Evolutionary conservation across 2,797 vertebrate genomes (phyloP).

Genomic region (Pangasius macronema): DNA sequence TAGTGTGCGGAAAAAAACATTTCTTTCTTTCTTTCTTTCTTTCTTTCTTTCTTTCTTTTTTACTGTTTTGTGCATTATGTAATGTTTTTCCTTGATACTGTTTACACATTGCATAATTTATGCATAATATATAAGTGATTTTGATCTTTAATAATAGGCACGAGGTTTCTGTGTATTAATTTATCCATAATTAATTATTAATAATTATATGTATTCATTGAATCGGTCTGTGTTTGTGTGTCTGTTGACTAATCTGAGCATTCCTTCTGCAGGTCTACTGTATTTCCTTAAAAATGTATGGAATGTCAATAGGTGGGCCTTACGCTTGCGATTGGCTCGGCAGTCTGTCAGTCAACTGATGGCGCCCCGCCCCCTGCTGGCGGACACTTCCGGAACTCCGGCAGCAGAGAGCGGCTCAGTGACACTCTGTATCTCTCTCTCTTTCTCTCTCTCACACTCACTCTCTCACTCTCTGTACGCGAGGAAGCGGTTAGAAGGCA

Average conservation of each 20-base stretch:
- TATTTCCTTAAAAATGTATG: background rate
- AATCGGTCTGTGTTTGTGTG: background rate
- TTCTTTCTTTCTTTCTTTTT: too few species aligned
- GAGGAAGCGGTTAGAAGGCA: background rate
- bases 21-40: too few species aligned
- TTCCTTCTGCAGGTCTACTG: too few species aligned
- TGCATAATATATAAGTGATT: background rate
- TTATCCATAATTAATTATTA: background rate
- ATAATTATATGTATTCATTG: background rate
- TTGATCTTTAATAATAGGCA: background rate
- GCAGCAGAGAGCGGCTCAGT: slow-evolving; percentile 11
- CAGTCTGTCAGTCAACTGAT: slow-evolving; percentile 65
- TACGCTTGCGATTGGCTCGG: slow-evolving; percentile 68
- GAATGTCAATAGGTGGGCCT: slow-evolving; percentile 65
- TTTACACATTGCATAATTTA: background rate
- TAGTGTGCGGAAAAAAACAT: too few species aligned
- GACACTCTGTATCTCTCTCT: background rate
- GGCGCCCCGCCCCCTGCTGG: slow-evolving; percentile 50
- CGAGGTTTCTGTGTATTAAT: background rate
- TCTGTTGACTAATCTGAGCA: background rate
- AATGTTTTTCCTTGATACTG: background rate
- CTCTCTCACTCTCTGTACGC: background rate
- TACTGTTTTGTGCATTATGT: background rate
- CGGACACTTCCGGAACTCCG: slow-evolving; percentile 70
- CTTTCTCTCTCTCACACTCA: background rate